A percentile compares a stretch with the other conserved stretches of the same genome.
These are phyloP conservation scores for Pelusios castaneus DNA, from an alignment of 2,113 vertebrate genomes.

Conservation along the genomic window DNA sequence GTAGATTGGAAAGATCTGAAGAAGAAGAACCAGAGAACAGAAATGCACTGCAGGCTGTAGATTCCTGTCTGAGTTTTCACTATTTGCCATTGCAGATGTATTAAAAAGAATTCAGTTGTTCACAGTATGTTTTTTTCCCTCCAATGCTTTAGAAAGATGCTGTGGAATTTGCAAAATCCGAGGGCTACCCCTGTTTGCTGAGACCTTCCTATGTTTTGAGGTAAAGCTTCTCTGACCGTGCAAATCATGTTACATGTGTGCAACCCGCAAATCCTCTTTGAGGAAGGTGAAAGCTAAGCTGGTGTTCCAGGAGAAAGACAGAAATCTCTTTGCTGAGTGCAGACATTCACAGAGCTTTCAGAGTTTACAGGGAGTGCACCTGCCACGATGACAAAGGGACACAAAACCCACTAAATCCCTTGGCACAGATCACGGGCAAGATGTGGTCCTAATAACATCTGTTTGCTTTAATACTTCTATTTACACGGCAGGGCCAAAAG, in stretches of 20 bases:
- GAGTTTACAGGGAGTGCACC: not conserved
- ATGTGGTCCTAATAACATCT: not conserved
- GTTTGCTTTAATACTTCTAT: not conserved
- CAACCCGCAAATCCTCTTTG: not conserved
- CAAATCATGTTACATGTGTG: accelerated
- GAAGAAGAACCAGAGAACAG: not conserved
- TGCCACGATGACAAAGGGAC: not conserved
- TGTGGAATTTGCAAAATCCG: conserved; percentile 85
- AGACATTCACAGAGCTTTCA: not conserved
- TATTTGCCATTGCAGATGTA: not conserved
- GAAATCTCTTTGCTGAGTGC: not conserved
- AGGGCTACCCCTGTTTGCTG: conserved; percentile 92
- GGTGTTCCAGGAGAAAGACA: not conserved
- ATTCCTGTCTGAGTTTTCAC: not conserved
- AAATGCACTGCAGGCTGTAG: not conserved
- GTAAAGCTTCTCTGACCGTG: conserved; percentile 70
- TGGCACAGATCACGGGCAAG: not conserved
- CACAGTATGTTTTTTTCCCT: conserved; percentile 1
- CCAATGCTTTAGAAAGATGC: conserved; percentile 86
- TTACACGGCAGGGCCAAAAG: not conserved
- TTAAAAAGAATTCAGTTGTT: not conserved
- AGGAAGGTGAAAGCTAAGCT: not conserved
- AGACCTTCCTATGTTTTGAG: conserved; percentile 95
- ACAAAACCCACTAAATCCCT: not conserved
- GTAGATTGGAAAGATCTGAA: not conserved